Base-by-base conservation (phyloP, 2,888 invertebrate genomes). In the Drosophila kanekoi region DNA sequence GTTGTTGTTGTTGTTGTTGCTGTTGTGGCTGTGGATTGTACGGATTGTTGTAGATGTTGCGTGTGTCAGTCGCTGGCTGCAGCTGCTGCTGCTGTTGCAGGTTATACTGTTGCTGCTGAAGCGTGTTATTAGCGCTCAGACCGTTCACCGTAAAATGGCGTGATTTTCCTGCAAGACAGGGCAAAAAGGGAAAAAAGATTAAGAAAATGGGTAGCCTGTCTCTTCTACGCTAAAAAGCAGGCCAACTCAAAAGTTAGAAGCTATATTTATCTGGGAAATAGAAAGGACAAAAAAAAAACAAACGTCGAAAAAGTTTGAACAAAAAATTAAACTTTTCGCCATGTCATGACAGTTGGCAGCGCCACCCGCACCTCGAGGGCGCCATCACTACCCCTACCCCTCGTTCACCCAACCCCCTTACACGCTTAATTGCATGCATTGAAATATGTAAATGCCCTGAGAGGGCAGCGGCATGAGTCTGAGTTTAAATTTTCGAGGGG, bases 101-200 rank as follows among this genome's bases (percentile, higher is more conserved):
- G 93, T 91, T 93, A 93, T 91, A 93, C 93, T 93, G 94, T 93
- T 92, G 79, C 79, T 88, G 89, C 79, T 85, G 85, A 59, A 89
- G 89, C 89, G 85, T 85, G 89, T 89, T 85, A 86, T 90, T 90
- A 75, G 80, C 83, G 91, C 94, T 94, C 81, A 92, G 81, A 78
- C 91, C 92, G 75, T 91, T 91, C 69, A 91, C 90, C 92, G 96
- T 96, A 94, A 96, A 96, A 93, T 96, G 95, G 92, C 96, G 96
- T 93, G 94, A 94, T 95, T 96, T 96, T 93, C 93, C 94, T 95
- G 40, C 8, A 57, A 72, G 40, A 35, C 10, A 23, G 43, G 16
- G 8, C 43, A 51, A 4, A 54, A 4, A 52, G 43, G 9, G 32
- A n/a, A 38, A 18, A 33, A 33, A 44, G 4, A 61, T 37, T 35